Conservation (phyloP, 2,797 vertebrate genomes). For the Betta splendens region DNA sequence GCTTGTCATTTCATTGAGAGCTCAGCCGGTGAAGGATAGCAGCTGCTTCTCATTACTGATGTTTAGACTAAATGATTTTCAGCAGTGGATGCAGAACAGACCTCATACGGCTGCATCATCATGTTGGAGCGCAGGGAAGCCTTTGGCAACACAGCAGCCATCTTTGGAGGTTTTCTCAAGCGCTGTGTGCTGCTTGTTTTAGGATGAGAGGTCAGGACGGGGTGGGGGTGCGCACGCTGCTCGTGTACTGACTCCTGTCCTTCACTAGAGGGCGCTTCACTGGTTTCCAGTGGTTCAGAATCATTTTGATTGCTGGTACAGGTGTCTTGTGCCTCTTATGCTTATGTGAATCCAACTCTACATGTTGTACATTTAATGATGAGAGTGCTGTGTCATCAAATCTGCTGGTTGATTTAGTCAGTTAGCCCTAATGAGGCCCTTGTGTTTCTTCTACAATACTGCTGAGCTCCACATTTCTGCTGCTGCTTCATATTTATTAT, state of each 20-base stretch:
- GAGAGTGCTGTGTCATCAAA: too few species aligned
- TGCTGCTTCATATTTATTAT: background rate
- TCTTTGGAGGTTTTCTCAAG: conserved; percentile 17
- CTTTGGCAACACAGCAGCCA: conserved; percentile 28
- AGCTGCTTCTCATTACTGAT: conserved; percentile 74
- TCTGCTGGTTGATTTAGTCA: too few species aligned
- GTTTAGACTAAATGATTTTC: conserved; percentile 66
- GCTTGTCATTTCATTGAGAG: conserved; percentile 56
- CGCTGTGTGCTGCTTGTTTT: too few species aligned
- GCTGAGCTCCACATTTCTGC: background rate
- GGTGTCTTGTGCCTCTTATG: too few species aligned
- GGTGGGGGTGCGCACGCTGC: too few species aligned
- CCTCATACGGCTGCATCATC: conserved; percentile 41
- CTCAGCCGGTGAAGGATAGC: conserved; percentile 70
- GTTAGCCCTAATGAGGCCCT: conserved; percentile 2
- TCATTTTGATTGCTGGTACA: background rate
- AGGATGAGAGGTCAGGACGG: too few species aligned
- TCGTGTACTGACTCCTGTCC: background rate
- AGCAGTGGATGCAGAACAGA: conserved; percentile 55
- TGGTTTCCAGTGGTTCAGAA: conserved; percentile 21
- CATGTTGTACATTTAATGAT: too few species aligned
- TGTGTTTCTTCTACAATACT: background rate
- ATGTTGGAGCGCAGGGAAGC: conserved; percentile 43
- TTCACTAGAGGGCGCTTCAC: conserved; percentile 60
- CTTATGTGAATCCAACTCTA: too few species aligned